phyloP scores from a whole-genome alignment of 2,113 vertebrate species.

The Pangasianodon gigas region DNA sequence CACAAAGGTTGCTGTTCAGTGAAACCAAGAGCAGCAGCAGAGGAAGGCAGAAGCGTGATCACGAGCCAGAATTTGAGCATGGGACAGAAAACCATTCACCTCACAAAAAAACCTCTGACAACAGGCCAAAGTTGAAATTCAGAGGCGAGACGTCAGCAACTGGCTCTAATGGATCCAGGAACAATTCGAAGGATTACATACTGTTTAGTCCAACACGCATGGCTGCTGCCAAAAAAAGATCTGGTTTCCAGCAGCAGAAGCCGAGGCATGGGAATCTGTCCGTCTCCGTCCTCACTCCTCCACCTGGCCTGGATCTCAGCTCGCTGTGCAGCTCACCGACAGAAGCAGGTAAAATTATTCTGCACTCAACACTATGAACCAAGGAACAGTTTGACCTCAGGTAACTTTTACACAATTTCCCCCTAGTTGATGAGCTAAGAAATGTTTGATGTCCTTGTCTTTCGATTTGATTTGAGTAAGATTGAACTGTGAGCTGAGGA shows the following conservation, averaged over 20 bases:
- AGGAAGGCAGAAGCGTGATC: slow-evolving; percentile 8
- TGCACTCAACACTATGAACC: background rate
- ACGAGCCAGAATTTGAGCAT: background rate
- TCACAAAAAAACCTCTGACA: slow-evolving; percentile 30
- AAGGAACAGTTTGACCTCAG: background rate
- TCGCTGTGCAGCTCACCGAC: slow-evolving; percentile 62
- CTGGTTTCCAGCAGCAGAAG: slow-evolving; percentile 52
- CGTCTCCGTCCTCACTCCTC: slow-evolving; percentile 78
- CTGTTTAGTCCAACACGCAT: slow-evolving; percentile 73
- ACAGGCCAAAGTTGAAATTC: slow-evolving; percentile 38
- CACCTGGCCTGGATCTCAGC: slow-evolving; percentile 76
- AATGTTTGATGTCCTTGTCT: background rate
- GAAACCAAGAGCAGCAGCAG: slow-evolving; percentile 59
- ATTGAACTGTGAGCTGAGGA: background rate
- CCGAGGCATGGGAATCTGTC: slow-evolving; percentile 57
- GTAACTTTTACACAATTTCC: background rate
- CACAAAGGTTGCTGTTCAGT: slow-evolving; percentile 71
- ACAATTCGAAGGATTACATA: slow-evolving; percentile 68
- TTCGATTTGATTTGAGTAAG: background rate
- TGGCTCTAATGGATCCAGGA: slow-evolving; percentile 18
- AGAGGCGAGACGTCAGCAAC: slow-evolving; percentile 25
- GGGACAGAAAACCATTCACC: slow-evolving; percentile 28
- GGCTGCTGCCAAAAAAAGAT: slow-evolving; percentile 64
- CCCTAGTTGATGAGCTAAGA: background rate
- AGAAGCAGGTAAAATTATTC: slow-evolving; percentile 57